Base-by-base conservation (phyloP, 2,888 invertebrate species). In the Troides aeacus region DNA sequence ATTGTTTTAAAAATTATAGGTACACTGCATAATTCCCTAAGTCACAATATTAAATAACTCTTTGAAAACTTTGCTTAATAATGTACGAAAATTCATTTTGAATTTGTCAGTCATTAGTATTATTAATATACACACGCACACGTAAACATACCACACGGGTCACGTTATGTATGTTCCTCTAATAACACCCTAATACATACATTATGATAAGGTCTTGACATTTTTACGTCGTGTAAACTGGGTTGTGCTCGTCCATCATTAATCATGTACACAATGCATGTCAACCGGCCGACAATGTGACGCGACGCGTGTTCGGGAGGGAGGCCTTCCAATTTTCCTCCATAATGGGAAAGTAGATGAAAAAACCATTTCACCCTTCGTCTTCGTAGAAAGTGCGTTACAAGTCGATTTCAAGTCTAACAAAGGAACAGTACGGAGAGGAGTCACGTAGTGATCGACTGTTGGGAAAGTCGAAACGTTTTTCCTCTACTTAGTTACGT, bases 261-360 rank as follows among this genome's bases (percentile, higher is more conserved):
- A 89, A 91, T 91, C 91, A 90, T 81, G 75, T 72, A 79, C 80
- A 90, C 91, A 91, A 91, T 91, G 90, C 88, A 87, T 84, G 90
- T 90, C 91, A 85, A 77, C 79, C 80, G 75, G 75, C 76, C 75
- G 70, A 66, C 70, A 70, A 62, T 66, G 73, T 82, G 84, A 86
- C 89, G 86, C 84, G 84, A 59, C 84, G 85, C 68, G 50, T 63
- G 85, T 85, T 84, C 85, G 82, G 87, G 86, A 88, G 84, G 87
- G 86, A 88, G 84, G 81, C 77, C 76, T 78, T 79, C 84, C 82
- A 83, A 86, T 86, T 87, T 87, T 85, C 84, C 87, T 81, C 80
- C 82, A 82, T 88, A 88, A 90, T 89, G 81, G 86, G 85, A 83
- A 88, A 89, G 89, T 87, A 85, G 87, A 89, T 84, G 83, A 83